phyloP scores from a whole-genome alignment of 2,888 invertebrate species.

The Masnerella sp. region DNA sequence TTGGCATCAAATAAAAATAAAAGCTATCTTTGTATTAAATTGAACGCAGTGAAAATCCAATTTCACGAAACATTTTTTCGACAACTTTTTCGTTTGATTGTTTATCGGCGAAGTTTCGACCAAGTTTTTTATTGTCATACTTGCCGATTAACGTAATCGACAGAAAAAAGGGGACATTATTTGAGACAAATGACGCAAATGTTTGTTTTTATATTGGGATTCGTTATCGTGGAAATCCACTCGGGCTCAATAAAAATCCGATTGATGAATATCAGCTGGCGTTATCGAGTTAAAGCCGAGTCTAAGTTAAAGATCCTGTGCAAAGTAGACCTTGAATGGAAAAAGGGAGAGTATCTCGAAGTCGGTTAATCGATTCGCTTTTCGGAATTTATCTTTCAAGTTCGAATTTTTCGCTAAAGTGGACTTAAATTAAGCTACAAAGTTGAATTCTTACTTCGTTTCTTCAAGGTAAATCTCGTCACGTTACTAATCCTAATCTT shows the following conservation, averaged over 20 bases:
- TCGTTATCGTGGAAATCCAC: slow-evolving; percentile 38
- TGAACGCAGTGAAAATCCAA: too few relatives aligned
- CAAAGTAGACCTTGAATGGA: slow-evolving; percentile 35
- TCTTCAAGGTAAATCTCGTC: too few relatives aligned
- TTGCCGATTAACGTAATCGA: too few relatives aligned
- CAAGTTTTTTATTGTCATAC: too few relatives aligned
- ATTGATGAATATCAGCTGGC: slow-evolving; percentile 47
- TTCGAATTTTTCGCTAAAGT: neutral
- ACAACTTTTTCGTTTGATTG: too few relatives aligned
- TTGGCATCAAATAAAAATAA: too few relatives aligned
- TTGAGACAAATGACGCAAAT: slow-evolving; percentile 33
- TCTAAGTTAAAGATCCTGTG: slow-evolving; percentile 40
- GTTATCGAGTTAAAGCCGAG: slow-evolving; percentile 40
- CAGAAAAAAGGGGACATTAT: too few relatives aligned
- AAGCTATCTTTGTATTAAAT: too few relatives aligned
- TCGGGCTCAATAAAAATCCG: slow-evolving; percentile 41
- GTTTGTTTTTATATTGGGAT: slow-evolving; percentile 29
- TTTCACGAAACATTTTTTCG: too few relatives aligned
- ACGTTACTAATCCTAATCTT: too few relatives aligned
- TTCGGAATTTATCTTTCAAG: slow-evolving; percentile 26
- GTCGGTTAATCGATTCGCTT: slow-evolving; percentile 33
- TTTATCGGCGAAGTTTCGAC: too few relatives aligned
- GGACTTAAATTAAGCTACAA: neutral
- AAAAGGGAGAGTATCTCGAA: slow-evolving; percentile 36
- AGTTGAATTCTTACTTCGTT: neutral